Evolutionary conservation across 2,113 vertebrate species (phyloP), one percentile per base, ranked within the genome.

Genomic region (Muntiacus muntjak): DNA sequence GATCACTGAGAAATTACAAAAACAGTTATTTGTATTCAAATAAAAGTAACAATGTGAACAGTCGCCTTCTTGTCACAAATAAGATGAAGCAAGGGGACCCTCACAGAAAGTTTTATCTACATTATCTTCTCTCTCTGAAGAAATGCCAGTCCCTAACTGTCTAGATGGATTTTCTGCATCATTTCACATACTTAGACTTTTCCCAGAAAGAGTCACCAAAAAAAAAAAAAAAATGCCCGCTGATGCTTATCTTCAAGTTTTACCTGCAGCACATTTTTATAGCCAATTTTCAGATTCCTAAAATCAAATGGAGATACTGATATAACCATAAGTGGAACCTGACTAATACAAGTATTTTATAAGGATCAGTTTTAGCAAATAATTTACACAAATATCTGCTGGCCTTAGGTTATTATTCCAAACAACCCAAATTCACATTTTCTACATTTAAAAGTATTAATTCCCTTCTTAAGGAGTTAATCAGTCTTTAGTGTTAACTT

Each of bases 201-300:
- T 93, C 96, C 89, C 76, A 96, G 97, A 97, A 95, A 96, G 23
- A 87, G 64, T 93, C 96, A 96, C 67, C 17, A 93, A 83, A 95
- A 84, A 76, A 57, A 74, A 43, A 43, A 50, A 71, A 94, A 78
- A 57, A 16, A 89, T 52, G 74, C 17, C 33, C 55, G 47, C 85
- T 74, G 95, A 98, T 97, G 95, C 82, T 98, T 98, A 98, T 98
- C 97, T 97, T 87, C 64, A 58, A 95, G 76, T 95, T 97, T 97
- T 98, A 98, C 97, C 97, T 97, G 87, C 93, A 98, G 95, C 97
- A 92, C 96, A 96, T 97, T 98, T 98, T 98, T 98, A 97, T 17
- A 98, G 84, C 89, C 94, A 95, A 94, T 95, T 97, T 94, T 98
- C 81, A 98, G 97, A 98, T 98, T 98, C 97, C 96, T 96, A 97